A percentile compares a stretch with the other conserved stretches of the same genome.
phyloP scores from a whole-genome alignment of 2,113 vertebrate genomes.

The Lepus timidus region DNA sequence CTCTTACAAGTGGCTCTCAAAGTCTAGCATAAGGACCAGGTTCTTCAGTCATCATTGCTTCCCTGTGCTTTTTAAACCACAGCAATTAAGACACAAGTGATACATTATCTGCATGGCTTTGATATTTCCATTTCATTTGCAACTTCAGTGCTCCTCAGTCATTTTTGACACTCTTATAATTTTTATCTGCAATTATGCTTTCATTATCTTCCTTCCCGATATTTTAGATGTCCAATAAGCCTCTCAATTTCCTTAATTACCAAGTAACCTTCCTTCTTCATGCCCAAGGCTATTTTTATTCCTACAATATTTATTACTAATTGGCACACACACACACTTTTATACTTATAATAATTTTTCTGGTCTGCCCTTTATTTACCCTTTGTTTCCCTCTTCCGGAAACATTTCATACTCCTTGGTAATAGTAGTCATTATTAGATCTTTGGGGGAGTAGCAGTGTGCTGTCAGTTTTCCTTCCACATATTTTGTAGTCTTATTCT shows the following conservation, averaged over 20 bases:
- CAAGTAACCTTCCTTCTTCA: slow-evolving; percentile 76
- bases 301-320: slow-evolving; percentile 81
- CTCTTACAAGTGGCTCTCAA: slow-evolving; percentile 20
- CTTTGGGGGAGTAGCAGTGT: background rate
- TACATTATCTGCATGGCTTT: slow-evolving; percentile 47
- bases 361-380: slow-evolving; percentile 77
- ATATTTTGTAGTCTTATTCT: background rate
- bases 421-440: background rate
- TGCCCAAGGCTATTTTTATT: slow-evolving; percentile 78
- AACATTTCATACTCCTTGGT: slow-evolving; percentile 28
- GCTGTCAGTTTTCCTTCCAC: background rate
- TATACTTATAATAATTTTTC: slow-evolving; percentile 72
- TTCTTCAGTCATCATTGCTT: slow-evolving; percentile 19
- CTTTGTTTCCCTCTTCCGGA: slow-evolving; percentile 64
- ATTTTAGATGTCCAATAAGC: slow-evolving; percentile 78
- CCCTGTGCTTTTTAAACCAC: slow-evolving; percentile 62
- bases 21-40: background rate
- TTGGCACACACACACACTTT: slow-evolving; percentile 72
- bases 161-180: slow-evolving; percentile 80
- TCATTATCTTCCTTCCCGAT: slow-evolving; percentile 79
- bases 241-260: slow-evolving; percentile 82
- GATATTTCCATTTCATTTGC: slow-evolving; percentile 80
- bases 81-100: slow-evolving; percentile 69
- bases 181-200: slow-evolving; percentile 81
- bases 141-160: slow-evolving; percentile 73